These are phyloP conservation scores for Pseudorhiza aurosa DNA, from an alignment of 30 jellyfish, hydroid and myxozoan species.

Conservation along the genomic window DNA sequence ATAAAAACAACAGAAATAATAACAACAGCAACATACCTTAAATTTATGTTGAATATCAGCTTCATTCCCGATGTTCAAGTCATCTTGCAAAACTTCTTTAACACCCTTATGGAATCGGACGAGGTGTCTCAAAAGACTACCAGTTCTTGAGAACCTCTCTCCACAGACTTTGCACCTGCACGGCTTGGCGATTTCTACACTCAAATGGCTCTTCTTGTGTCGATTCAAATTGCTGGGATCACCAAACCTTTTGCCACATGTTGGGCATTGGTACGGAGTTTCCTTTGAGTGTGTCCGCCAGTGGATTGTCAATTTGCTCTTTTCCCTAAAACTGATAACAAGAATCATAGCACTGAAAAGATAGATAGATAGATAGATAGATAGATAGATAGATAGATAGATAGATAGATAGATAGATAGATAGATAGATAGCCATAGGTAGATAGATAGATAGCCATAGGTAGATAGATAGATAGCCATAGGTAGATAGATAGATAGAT, in stretches of 20 bases:
- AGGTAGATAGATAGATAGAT: too few species aligned
- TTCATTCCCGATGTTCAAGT: neutral
- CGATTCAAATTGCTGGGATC: slow-evolving; percentile 49
- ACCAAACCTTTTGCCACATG: slow-evolving; percentile 22
- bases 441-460: too few species aligned
- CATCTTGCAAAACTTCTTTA: slow-evolving; percentile 2
- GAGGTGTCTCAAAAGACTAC: slow-evolving; percentile 21
- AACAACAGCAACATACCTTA: too few species aligned
- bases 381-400: too few species aligned
- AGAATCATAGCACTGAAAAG: too few species aligned
- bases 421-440: too few species aligned
- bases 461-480: too few species aligned
- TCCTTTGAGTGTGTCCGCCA: slow-evolving; percentile 13
- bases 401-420: too few species aligned
- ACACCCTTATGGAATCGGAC: slow-evolving; percentile 44
- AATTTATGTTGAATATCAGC: neutral
- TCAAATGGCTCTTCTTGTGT: slow-evolving; percentile 26
- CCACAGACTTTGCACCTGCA: slow-evolving; percentile 18
- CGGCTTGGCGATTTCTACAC: slow-evolving; percentile 30
- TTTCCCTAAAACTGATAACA: slow-evolving; percentile 6
- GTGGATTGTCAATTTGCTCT: slow-evolving; percentile 11
- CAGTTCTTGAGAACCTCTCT: slow-evolving; percentile 27
- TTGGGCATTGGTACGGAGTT: slow-evolving; percentile 27
- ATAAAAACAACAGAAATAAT: too few species aligned
- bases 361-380: too few species aligned